phyloP scores from a whole-genome alignment of 2,797 vertebrate species.

The Petrocephalus schoutedeni region DNA sequence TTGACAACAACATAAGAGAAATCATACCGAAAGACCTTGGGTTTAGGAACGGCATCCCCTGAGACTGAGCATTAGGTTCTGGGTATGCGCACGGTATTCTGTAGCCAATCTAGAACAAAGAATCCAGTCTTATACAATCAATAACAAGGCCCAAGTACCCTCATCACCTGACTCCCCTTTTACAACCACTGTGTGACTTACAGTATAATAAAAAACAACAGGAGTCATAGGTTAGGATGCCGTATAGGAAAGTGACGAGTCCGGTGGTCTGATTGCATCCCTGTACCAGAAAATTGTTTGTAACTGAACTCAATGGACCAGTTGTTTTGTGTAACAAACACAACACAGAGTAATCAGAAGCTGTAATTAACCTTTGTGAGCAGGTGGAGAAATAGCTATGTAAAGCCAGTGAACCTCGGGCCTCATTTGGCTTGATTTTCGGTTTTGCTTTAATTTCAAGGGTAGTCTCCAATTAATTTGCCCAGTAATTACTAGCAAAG shows the following conservation, averaged over 20 bases:
- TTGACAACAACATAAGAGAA: neutral
- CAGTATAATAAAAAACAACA: neutral
- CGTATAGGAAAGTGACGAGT: neutral
- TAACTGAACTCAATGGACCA: neutral
- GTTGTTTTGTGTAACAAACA: neutral
- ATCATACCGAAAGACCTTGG: neutral
- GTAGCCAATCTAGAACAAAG: neutral
- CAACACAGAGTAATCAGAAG: neutral
- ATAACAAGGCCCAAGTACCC: neutral
- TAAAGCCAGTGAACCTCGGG: neutral
- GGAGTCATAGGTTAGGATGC: neutral
- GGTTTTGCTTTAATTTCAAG: constrained; percentile 15
- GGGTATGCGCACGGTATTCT: neutral
- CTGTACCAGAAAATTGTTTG: neutral
- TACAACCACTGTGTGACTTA: neutral
- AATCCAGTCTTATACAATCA: neutral
- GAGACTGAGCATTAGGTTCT: neutral
- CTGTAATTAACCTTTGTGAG: neutral
- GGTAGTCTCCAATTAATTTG: constrained; percentile 8
- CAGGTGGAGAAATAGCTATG: neutral
- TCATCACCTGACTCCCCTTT: neutral
- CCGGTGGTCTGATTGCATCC: neutral
- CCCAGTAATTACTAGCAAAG: constrained; percentile 11
- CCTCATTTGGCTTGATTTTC: neutral
- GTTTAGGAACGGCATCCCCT: neutral